Evolutionary conservation across 2,888 invertebrate species (phyloP).

Genomic region (Leptinotarsa juncta): DNA sequence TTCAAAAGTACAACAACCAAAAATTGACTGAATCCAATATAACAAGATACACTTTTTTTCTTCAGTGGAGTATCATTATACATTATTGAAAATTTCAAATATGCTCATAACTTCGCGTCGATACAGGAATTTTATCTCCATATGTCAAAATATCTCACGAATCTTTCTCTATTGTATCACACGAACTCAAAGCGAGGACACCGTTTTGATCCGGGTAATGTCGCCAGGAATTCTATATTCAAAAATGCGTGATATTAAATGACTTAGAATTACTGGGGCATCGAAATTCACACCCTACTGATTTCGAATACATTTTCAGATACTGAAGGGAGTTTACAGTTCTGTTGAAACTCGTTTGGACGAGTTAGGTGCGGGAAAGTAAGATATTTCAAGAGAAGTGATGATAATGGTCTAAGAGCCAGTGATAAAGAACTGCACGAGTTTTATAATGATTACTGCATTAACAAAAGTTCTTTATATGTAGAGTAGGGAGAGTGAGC

Average conservation of each 20-base stretch:
- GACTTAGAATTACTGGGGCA: slow-evolving; percentile 2
- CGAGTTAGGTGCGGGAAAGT: neutral
- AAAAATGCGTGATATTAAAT: slow-evolving; percentile 16
- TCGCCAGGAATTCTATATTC: neutral
- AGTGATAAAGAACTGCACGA: too few species aligned
- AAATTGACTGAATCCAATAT: too few species aligned
- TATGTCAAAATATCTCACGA: slow-evolving; percentile 16
- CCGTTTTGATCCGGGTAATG: slow-evolving; percentile 11
- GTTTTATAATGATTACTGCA: too few species aligned
- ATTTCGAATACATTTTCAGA: neutral
- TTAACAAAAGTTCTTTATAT: too few species aligned
- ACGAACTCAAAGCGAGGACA: neutral
- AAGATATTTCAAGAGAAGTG: too few species aligned
- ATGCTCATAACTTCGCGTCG: neutral
- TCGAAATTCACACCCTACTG: slow-evolving; percentile 5
- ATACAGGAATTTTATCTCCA: neutral
- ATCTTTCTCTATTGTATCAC: slow-evolving; percentile 16
- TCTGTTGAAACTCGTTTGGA: neutral
- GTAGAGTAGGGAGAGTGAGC: too few species aligned
- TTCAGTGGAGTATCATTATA: too few species aligned
- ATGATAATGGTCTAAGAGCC: too few species aligned
- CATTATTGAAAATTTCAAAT: neutral
- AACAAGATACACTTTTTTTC: too few species aligned
- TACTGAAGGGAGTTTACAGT: neutral
- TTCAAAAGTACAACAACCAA: too few species aligned